These are phyloP conservation scores for Rhadina sibilatrix DNA, from an alignment of 2,113 vertebrate species.

Conservation along the genomic window DNA sequence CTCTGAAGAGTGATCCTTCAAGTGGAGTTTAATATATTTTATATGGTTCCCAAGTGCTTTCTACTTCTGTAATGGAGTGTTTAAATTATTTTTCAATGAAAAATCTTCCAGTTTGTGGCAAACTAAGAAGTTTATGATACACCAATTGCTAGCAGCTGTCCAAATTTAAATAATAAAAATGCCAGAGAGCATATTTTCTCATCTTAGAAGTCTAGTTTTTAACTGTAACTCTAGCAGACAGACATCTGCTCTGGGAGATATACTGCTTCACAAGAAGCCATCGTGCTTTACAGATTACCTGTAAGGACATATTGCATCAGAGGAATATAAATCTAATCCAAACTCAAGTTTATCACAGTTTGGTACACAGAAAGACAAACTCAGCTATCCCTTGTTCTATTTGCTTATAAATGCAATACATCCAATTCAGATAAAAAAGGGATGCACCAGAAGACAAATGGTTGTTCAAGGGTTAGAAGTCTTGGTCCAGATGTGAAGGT, in stretches of 20 bases:
- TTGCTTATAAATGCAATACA: background rate
- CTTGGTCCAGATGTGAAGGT: background rate
- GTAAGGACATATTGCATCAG: background rate
- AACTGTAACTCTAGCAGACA: background rate
- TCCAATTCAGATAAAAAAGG: background rate
- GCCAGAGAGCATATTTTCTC: background rate
- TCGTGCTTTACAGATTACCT: background rate
- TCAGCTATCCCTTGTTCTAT: background rate
- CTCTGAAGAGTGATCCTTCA: background rate
- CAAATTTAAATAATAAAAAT: background rate
- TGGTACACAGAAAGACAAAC: background rate
- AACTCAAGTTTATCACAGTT: background rate
- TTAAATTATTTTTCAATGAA: background rate
- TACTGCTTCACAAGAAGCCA: background rate
- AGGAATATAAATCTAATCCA: background rate
- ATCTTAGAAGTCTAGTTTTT: background rate
- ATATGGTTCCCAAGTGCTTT: background rate
- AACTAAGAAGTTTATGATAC: background rate
- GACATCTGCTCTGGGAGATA: background rate
- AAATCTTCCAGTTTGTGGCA: background rate
- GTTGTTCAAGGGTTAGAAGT: background rate
- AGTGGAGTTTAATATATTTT: background rate
- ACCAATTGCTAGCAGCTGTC: background rate
- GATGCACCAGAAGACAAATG: background rate
- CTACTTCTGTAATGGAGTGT: background rate